Evolutionary conservation across 2,797 vertebrate species (phyloP), one percentile per base, ranked within the genome.

Genomic region (Oreortyx pictus): DNA sequence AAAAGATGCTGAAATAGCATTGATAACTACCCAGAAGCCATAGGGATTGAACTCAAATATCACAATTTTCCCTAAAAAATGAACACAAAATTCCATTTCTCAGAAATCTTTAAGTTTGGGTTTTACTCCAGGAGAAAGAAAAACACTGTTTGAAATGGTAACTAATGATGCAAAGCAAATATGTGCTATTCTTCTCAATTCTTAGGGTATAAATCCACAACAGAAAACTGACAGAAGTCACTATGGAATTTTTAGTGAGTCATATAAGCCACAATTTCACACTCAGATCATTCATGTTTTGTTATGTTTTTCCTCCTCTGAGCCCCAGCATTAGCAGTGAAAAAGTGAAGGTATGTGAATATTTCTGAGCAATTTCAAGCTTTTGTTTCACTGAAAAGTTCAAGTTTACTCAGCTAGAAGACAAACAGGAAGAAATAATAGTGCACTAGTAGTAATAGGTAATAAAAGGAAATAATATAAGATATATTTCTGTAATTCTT

Each of bases 321-420:
- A 86, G 44, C 49, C 49, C 6, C 57, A 82, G 11, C 13, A 17
- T 47, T 73, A 82, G 11, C 35, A 86, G 43, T 79, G 65, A 84
- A 88, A 91, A 73, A 91, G 17, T 46, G 49, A 65, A 84, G 43
- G 31, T 54, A 31, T 31, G 29, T 47, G 11, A 49, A 14, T 68
- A 88, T 89, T 91, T 79, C 57, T 65, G 37, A 24, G 52, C 11
- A 89, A 77, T 72, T 90, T 88, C 49, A 91, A 87, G 44, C 11
- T 88, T 89, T 90, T 61, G 15, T 79, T 47, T 52, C 57, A 75
- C 54, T 80, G 35, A 27, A 23, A 91, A 91, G 33, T 68, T 89
- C 41, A 82, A 4, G 16, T 77, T 89, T 86, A 47, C 43, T 72
- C 72, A 90, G 22, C 4, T 14, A 88, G 33, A 91, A 82, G 61